A percentile compares a stretch with the other conserved stretches of the same genome.
Conservation (phyloP, 2,113 vertebrate species). For the Muntiacus muntjak region DNA sequence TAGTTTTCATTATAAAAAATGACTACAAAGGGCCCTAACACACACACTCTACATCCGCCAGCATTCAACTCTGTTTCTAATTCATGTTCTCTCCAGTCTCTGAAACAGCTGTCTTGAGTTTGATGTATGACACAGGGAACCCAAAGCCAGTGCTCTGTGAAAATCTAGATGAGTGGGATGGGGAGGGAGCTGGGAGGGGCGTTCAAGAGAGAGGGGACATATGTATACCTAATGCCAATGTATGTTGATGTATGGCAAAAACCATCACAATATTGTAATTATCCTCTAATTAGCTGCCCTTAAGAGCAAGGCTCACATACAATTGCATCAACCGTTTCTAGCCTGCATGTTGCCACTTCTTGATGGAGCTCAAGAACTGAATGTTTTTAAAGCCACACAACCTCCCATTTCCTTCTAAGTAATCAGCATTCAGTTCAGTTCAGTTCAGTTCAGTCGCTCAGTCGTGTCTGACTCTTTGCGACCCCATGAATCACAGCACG, state of each 20-base stretch:
- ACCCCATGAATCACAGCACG: no score
- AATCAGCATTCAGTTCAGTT: background rate
- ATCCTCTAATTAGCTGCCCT: background rate
- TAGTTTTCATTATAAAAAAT: background rate
- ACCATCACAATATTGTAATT: background rate
- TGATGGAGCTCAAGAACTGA: background rate
- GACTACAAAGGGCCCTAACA: background rate
- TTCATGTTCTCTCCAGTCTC: background rate
- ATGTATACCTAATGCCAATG: background rate
- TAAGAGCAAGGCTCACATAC: background rate
- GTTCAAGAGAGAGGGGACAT: background rate
- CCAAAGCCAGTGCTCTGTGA: background rate
- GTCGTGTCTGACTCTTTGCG: no score
- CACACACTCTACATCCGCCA: background rate
- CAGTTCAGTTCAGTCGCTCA: no score
- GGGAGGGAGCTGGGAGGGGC: background rate
- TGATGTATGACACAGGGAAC: background rate
- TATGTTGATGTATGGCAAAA: background rate
- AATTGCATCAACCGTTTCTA: background rate
- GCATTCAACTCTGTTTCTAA: conserved; percentile 13
- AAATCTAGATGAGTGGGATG: background rate
- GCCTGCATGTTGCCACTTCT: background rate
- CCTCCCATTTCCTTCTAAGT: background rate
- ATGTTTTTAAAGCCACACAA: background rate
- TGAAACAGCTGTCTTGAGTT: background rate